These are phyloP conservation scores for Lydus trimaculatus DNA, from an alignment of 2,888 invertebrate species.

Conservation along the genomic window DNA sequence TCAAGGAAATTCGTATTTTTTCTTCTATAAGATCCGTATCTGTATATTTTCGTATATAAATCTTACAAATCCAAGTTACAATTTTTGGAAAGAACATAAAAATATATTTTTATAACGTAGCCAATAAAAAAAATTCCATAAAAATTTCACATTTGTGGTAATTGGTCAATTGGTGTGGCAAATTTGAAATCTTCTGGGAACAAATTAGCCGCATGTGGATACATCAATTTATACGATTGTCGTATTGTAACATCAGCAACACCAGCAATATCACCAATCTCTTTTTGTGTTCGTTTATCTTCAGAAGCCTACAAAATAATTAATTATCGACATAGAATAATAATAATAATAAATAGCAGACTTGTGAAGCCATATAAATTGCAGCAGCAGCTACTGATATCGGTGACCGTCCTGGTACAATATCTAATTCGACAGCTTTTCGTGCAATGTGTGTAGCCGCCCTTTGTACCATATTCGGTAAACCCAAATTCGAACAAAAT, in stretches of 20 bases:
- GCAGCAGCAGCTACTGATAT: conserved; percentile 99
- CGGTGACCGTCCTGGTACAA: conserved; percentile 97
- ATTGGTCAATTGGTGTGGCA: conserved; percentile 90
- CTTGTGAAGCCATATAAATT: conserved; percentile 98
- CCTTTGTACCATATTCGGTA: conserved; percentile 87
- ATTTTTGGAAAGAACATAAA: neutral
- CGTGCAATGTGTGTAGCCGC: conserved; percentile 97
- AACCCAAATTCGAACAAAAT: conserved; percentile 95
- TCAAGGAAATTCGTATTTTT: no score
- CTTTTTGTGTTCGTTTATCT: conserved; percentile 93
- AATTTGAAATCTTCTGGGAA: conserved; percentile 98
- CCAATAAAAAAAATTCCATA: neutral
- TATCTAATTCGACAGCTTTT: conserved; percentile 95
- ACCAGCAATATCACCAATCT: conserved; percentile 98
- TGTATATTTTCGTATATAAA: neutral
- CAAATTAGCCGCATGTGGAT: conserved; percentile 88
- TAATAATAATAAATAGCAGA: conserved; percentile 26
- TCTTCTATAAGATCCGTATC: no score
- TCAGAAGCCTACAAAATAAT: conserved; percentile 74
- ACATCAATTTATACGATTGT: conserved; percentile 97
- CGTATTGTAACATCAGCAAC: conserved; percentile 98
- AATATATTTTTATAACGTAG: neutral
- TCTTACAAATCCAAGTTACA: neutral
- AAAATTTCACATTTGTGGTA: conserved; percentile 78
- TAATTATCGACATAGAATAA: neutral